Base-by-base conservation (phyloP, 2,888 invertebrate genomes). In the Dicyrtoma fusca region DNA sequence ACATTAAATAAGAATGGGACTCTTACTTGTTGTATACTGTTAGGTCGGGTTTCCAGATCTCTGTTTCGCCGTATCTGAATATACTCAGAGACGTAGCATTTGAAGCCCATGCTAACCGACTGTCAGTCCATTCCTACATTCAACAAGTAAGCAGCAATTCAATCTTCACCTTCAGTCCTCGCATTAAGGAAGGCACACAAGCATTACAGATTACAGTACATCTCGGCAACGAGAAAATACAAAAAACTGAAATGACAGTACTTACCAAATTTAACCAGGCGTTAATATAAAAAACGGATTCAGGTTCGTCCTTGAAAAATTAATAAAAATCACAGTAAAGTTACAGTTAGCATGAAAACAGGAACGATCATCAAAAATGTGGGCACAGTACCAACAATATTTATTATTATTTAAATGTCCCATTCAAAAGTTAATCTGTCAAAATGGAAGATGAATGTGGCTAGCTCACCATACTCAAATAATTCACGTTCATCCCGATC, bases 21-120 rank as follows among this genome's bases (percentile, higher is more conserved):
- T 11, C 47, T 71, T 73, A 82, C 83, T 81, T 82, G 75, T 92
- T 92, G 79, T 90, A 88, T 14, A 91, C 85, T 75, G 87, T 87
- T 74, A 92, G 85, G 83, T 91, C 92, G 3, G 92, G 93, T 83
- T 88, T 88, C 91, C 93, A 94, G 79, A 92, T 86, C 82, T 91
- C 90, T 82, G 89, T 89, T 73, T 88, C 88, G 10, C 88, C 87
- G 81, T 90, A 84, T 82, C 89, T 87, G 49, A 90, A 85, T 34
- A 88, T 89, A 79, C 88, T 89, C 77, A 90, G 91, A 23, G 88
- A 87, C 1, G 85, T 84, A 0, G 86, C 83, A 81, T 91, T 89
- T 0, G 23, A n/a, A 10, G 2, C 8, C 92, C 92, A 93, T 65
- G 85, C 84, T 4, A 92, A 83, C 71, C 91, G 89, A n/a, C 88